Evolutionary conservation across 2,888 invertebrate species (phyloP).

Genomic region (Liodrosophila aerea): DNA sequence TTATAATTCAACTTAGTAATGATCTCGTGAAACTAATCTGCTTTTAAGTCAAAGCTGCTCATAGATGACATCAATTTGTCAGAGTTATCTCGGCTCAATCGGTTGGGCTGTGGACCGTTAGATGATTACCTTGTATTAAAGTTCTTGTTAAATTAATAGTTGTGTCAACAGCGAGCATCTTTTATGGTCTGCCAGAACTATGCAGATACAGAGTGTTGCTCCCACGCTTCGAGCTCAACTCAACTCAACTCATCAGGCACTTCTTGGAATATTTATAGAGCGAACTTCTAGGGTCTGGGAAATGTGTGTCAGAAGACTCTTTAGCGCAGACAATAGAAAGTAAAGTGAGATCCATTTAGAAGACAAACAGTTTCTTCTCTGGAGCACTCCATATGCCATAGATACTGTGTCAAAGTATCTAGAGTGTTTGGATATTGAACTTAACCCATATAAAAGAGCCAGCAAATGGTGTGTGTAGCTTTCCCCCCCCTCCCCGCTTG

Average conservation of each 20-base stretch:
- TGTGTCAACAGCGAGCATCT: background rate
- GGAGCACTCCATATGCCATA: constrained; percentile 26
- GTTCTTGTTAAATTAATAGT: constrained; percentile 4
- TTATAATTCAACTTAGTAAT: too few species aligned
- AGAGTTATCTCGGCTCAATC: too few species aligned
- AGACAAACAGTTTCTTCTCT: constrained; percentile 44
- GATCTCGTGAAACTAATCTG: too few species aligned
- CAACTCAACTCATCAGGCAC: background rate
- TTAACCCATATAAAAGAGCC: constrained; percentile 57
- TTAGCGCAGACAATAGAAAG: constrained; percentile 62
- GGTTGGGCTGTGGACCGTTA: too few species aligned
- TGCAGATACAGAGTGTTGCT: constrained; percentile 16
- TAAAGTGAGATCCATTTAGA: constrained; percentile 64
- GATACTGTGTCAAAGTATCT: constrained; percentile 48
- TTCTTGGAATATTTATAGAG: constrained; percentile 17
- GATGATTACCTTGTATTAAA: background rate
- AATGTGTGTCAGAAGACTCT: constrained; percentile 55
- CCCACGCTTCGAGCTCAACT: too few species aligned
- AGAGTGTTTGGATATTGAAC: constrained; percentile 65
- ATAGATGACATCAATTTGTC: too few species aligned
- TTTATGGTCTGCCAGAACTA: constrained; percentile 1
- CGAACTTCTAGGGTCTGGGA: constrained; percentile 20
- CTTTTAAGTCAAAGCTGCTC: too few species aligned
- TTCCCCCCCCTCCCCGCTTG: background rate
- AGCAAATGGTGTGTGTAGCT: constrained; percentile 21